These are phyloP conservation scores for Ormia ochracea DNA, from an alignment of 2,888 invertebrate species.

Conservation along the genomic window DNA sequence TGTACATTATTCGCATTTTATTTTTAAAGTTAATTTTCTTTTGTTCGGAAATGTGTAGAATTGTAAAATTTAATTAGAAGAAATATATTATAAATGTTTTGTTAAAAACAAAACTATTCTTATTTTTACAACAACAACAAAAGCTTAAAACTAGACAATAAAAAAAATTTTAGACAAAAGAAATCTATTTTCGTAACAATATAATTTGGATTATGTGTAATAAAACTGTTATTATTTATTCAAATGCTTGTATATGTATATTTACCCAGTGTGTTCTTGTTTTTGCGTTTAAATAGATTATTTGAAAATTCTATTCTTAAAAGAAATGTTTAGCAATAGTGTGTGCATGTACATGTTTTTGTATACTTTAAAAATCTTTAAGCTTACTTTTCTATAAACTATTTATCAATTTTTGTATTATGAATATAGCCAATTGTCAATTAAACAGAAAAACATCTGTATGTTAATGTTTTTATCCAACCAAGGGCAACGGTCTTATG, in stretches of 20 bases:
- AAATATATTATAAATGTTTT: not conserved
- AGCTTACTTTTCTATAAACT: too few relatives aligned
- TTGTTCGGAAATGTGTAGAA: not conserved
- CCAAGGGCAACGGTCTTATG: not conserved
- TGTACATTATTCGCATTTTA: not conserved
- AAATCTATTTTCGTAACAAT: not conserved
- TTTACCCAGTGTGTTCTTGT: conserved; percentile 3
- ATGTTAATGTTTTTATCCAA: not conserved
- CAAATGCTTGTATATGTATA: conserved; percentile 15
- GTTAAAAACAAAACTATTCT: not conserved
- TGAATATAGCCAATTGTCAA: not conserved
- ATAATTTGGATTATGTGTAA: conserved; percentile 11
- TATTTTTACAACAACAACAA: not conserved
- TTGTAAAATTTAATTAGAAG: not conserved
- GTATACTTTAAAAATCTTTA: too few relatives aligned
- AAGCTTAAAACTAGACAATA: conserved; percentile 41
- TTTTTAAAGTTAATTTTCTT: not conserved
- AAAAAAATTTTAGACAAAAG: conserved; percentile 4
- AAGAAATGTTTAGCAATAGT: too few relatives aligned
- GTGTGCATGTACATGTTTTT: too few relatives aligned
- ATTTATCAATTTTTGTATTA: not conserved
- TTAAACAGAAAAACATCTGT: not conserved
- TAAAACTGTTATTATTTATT: not conserved
- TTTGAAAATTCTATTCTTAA: not conserved
- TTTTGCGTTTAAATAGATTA: not conserved